phyloP scores from a whole-genome alignment of 2,888 invertebrate genomes.

The Cantharis rustica region DNA sequence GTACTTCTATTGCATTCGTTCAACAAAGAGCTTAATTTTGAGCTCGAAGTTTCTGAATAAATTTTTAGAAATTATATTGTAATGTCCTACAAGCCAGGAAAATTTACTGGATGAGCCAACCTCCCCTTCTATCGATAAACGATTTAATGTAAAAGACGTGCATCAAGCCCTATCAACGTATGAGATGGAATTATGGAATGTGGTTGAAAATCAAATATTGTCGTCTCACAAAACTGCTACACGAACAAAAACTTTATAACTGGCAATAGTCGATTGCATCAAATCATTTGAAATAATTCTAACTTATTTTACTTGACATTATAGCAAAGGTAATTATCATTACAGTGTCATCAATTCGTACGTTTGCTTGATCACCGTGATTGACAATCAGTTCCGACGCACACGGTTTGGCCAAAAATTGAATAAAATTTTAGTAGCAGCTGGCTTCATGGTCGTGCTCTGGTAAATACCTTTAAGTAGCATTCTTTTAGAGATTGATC shows the following conservation, averaged over 20 bases:
- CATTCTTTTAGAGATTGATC: too few relatives aligned
- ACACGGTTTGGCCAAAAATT: too few relatives aligned
- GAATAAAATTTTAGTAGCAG: too few relatives aligned
- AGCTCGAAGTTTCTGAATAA: not conserved
- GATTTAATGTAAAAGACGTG: not conserved
- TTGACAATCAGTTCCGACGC: too few relatives aligned
- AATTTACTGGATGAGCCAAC: not conserved
- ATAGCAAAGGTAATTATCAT: not conserved
- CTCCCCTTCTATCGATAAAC: not conserved
- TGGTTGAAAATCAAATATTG: not conserved
- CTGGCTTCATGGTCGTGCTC: too few relatives aligned
- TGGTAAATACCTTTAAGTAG: too few relatives aligned
- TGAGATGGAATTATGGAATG: not conserved
- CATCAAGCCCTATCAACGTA: not conserved
- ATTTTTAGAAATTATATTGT: not conserved
- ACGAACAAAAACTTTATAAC: not conserved
- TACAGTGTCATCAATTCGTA: not conserved
- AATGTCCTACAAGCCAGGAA: not conserved
- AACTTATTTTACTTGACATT: not conserved
- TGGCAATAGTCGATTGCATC: not conserved
- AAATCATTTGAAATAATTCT: not conserved
- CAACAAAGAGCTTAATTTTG: not conserved
- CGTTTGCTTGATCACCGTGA: too few relatives aligned
- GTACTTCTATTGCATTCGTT: too few relatives aligned
- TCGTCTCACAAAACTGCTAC: not conserved